phyloP scores from a whole-genome alignment of 2,113 vertebrate genomes.

The Pedionomus torquatus region DNA sequence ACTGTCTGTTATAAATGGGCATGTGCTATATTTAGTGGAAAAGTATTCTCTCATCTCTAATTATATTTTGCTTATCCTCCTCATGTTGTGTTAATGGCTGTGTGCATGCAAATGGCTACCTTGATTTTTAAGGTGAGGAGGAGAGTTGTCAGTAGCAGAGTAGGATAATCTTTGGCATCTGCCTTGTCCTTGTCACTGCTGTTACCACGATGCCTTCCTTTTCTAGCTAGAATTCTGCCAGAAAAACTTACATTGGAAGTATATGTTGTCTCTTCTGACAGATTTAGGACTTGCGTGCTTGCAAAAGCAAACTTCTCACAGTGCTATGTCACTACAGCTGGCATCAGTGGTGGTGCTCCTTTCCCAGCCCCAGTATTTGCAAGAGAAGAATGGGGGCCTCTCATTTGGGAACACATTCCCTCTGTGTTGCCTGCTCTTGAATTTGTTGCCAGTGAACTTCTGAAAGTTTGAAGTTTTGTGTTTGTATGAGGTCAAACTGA shows the following conservation, averaged over 20 bases:
- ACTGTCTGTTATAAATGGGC: neutral
- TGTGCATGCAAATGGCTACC: neutral
- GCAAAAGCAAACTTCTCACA: neutral
- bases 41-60: neutral
- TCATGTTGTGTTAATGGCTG: fast-evolving
- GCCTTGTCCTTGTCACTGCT: neutral
- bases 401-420: neutral
- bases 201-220: neutral
- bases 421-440: neutral
- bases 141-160: neutral
- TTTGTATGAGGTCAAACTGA: neutral
- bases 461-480: neutral
- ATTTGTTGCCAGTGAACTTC: neutral
- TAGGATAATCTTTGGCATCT: neutral
- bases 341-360: neutral
- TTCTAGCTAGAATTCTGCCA: neutral
- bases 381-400: neutral
- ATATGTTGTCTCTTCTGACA: neutral
- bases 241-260: neutral
- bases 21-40: neutral
- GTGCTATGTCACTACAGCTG: neutral
- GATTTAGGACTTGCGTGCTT: neutral
- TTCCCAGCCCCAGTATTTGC: neutral
- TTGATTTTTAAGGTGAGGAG: neutral
- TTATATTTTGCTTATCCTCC: neutral